phyloP scores from a whole-genome alignment of 2,797 vertebrate species.

The Danio jaintianensis region DNA sequence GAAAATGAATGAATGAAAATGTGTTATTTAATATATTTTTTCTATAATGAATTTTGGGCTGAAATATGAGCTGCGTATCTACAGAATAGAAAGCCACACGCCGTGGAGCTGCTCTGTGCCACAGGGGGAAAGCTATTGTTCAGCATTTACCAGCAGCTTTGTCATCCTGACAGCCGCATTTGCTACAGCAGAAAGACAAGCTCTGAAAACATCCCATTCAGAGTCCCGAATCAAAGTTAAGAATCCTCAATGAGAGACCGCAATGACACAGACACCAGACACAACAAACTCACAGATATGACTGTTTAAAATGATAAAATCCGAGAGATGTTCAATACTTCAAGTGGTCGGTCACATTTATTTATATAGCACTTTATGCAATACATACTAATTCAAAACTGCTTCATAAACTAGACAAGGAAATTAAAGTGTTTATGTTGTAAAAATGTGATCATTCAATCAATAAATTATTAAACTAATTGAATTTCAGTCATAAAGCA shows the following conservation, averaged over 20 bases:
- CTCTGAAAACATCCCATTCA: slow-evolving; percentile 25
- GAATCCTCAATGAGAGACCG: slow-evolving; percentile 30
- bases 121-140: slow-evolving; percentile 45
- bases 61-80: slow-evolving; percentile 2
- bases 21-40: neutral
- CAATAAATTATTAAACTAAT: neutral
- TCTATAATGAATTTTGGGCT: neutral
- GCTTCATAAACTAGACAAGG: neutral
- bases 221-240: slow-evolving; percentile 53
- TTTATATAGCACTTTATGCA: no score
- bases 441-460: neutral
- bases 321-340: neutral
- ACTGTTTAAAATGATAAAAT: no score
- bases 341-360: no score
- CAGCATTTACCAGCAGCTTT: slow-evolving; percentile 55
- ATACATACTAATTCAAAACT: neutral
- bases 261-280: slow-evolving; percentile 51
- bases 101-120: slow-evolving; percentile 22
- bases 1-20: no score
- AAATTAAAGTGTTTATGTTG: neutral
- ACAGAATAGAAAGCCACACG: slow-evolving; percentile 31
- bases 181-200: slow-evolving; percentile 51
- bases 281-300: slow-evolving; percentile 15
- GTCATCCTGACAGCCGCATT: slow-evolving; percentile 61
- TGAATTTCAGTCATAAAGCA: neutral